Percentiles rank a stretch among this genome's conserved stretches.
Evolutionary conservation across 2,113 vertebrate species (phyloP).

Genomic region (Felis catus): F.catus_Fca126_mat1.0 CM031413.1:39874501-39875000

Average conservation of each 20-base stretch:
- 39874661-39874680: neutral
- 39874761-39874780: neutral
- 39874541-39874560: neutral
- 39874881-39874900: neutral
- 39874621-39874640: conserved; percentile 10
- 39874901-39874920: neutral
- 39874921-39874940: neutral
- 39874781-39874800: neutral
- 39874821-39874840: neutral
- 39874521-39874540: neutral
- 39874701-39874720: neutral
- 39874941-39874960: neutral
- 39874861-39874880: neutral
- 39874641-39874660: neutral
- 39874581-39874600: neutral
- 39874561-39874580: neutral
- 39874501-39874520: neutral
- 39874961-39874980: neutral
- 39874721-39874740: neutral
- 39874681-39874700: neutral
- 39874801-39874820: neutral
- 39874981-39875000: neutral
- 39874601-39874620: neutral
- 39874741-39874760: neutral
- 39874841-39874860: neutral